Percentiles rank a stretch among this genome's conserved stretches.
phyloP scores from a whole-genome alignment of 2,797 vertebrate genomes.

The Peromyscus attwateri region DNA sequence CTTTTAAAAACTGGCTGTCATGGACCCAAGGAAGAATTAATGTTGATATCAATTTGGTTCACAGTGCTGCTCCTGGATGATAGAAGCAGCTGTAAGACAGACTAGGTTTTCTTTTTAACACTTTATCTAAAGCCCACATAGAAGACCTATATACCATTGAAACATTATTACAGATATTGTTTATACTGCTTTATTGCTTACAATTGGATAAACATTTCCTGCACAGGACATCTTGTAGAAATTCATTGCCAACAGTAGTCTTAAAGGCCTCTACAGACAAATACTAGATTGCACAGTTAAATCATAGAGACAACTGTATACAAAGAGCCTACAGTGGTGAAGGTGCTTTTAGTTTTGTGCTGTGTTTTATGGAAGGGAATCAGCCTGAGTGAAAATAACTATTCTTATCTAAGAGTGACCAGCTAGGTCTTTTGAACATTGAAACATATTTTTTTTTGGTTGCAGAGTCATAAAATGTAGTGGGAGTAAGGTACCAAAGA shows the following conservation, averaged over 20 bases:
- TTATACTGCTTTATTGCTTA: not conserved
- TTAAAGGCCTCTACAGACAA: slow-evolving; percentile 1
- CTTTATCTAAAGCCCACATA: slow-evolving; percentile 31
- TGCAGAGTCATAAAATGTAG: not conserved
- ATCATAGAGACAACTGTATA: slow-evolving; percentile 40
- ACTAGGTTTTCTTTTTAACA: slow-evolving; percentile 42
- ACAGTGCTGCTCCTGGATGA: not conserved
- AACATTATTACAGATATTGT: slow-evolving; percentile 32
- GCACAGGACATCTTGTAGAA: slow-evolving; percentile 39
- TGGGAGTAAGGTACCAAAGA: not conserved
- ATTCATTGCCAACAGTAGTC: slow-evolving; percentile 15
- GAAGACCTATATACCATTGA: not conserved
- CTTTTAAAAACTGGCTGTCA: not conserved
- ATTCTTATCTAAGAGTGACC: slow-evolving; percentile 53
- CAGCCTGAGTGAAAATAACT: not conserved
- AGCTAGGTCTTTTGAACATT: slow-evolving; percentile 44
- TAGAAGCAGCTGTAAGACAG: not conserved
- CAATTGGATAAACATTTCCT: slow-evolving; percentile 26
- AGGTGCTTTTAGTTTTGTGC: slow-evolving; percentile 33
- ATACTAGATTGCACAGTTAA: slow-evolving; percentile 33
- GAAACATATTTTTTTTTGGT: not conserved
- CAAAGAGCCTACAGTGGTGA: not conserved
- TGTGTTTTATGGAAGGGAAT: slow-evolving; percentile 38
- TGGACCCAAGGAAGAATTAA: not conserved
- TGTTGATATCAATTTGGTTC: slow-evolving; percentile 7